A percentile compares a stretch with the other conserved stretches of the same genome.
Evolutionary conservation across 1,140 invertebrate species (phyloP).

Genomic region (Eubasilissa regina): DNA sequence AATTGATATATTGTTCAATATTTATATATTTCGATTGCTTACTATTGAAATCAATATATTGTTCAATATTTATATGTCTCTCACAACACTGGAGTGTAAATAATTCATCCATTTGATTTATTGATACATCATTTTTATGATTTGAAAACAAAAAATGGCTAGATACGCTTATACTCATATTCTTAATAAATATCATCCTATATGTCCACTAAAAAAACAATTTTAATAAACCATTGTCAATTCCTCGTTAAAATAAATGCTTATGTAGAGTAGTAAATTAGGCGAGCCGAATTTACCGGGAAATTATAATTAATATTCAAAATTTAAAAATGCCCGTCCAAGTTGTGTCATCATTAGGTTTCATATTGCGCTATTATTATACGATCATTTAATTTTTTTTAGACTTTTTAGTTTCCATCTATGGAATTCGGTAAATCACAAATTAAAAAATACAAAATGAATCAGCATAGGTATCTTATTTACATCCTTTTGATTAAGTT

Average conservation of each 20-base stretch:
- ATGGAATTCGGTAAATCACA: neutral
- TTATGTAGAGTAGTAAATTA: conserved; percentile 20
- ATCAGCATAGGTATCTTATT: conserved; percentile 11
- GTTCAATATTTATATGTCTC: neutral
- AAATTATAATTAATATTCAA: no score
- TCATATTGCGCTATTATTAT: no score
- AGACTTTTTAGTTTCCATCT: no score
- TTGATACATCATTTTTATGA: conserved; percentile 8
- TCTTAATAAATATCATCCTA: conserved; percentile 29
- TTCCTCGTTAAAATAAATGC: conserved; percentile 22
- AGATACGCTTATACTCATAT: no score
- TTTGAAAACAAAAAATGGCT: conserved; percentile 27
- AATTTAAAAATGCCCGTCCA: no score
- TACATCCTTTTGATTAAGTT: conserved; percentile 5
- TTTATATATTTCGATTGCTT: neutral
- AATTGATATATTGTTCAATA: conserved; percentile 10
- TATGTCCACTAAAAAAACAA: conserved; percentile 25
- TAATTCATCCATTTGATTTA: conserved; percentile 33
- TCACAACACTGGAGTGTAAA: conserved; percentile 24
- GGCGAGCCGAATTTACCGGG: neutral
- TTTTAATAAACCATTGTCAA: conserved; percentile 29
- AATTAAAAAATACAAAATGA: no score
- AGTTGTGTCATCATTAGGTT: no score
- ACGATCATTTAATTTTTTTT: no score
- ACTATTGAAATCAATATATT: no score